phyloP scores from a whole-genome alignment of 2,888 invertebrate genomes.

The Papilio demoleus region DNA sequence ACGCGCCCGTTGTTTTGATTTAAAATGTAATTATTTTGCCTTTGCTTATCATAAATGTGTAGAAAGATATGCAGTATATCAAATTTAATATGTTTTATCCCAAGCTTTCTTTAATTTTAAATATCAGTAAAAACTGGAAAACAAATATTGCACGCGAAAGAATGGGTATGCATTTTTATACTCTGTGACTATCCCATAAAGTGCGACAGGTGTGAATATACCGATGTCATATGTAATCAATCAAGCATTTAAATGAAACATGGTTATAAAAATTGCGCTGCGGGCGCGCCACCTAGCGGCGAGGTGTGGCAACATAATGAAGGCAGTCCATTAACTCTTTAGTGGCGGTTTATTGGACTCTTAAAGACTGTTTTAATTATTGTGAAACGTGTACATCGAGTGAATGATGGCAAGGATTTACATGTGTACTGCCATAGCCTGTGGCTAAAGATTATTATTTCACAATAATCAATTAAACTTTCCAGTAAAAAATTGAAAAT shows the following conservation, averaged over 20 bases:
- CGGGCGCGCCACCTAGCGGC: constrained; percentile 69
- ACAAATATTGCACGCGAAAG: background rate
- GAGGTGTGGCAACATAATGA: constrained; percentile 67
- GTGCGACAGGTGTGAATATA: constrained; percentile 33
- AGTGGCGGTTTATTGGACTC: constrained; percentile 74
- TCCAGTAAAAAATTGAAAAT: background rate
- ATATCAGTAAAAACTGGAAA: background rate
- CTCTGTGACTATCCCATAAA: constrained; percentile 3
- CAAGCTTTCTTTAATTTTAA: background rate
- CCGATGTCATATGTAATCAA: constrained; percentile 48
- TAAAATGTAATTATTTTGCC: constrained; percentile 38
- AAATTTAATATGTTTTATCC: background rate
- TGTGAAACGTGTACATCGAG: constrained; percentile 58
- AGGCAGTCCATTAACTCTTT: constrained; percentile 68
- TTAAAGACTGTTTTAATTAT: constrained; percentile 76
- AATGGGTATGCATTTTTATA: background rate
- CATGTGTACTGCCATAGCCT: constrained; percentile 33
- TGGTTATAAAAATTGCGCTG: constrained; percentile 47
- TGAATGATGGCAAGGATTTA: constrained; percentile 52
- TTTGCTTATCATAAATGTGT: constrained; percentile 32
- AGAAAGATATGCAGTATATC: background rate
- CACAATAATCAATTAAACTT: background rate
- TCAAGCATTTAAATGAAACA: constrained; percentile 49
- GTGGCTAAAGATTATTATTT: constrained; percentile 24
- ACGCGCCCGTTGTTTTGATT: constrained; percentile 37